Base-by-base conservation (phyloP, 2,113 vertebrate species). In the Aptenodytes forsteri region DNA sequence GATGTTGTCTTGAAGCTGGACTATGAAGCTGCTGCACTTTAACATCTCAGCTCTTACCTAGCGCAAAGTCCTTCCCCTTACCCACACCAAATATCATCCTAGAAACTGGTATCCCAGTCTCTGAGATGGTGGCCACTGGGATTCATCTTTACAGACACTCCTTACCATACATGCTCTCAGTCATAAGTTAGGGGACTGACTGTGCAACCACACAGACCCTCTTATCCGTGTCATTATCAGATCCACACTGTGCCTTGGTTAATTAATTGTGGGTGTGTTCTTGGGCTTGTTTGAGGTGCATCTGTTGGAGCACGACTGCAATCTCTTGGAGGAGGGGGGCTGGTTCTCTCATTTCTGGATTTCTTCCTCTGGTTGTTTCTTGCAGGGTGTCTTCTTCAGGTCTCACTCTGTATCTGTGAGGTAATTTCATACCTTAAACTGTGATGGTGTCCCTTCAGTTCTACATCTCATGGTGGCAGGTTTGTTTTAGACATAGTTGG, bases 251-350 rank as follows among this genome's bases (percentile, higher is more conserved):
- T 54, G 38, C 21, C 36, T 34, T 30, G 20, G 10, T 58, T 66
- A 67, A 85, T 61, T 76, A 59, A 29, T 13, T 21, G 38, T 25
- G 17, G 4, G 6, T 55, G n/a, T 69, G n/a, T 9, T 44, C 44
- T 25, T 67, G 70, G 61, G n/a, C 26, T 83, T 67, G 17, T 66
- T 7, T 62, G 52, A 83, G 4, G 22, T 67, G 36, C 19, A 15
- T 27, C 19, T 55, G 7, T 32, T 47, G 71, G 44, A 89, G 44
- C 11, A 61, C 59, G 34, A 82, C 13, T 71, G 47, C 52, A 67
- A 1, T 3, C 14, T 71, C 25, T 71, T 40, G 30, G 34, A 81
- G 36, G 5, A 64, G 19, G 0, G 3, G 11, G 13, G 1, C 17
- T 80, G 40, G 12, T 64, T 83, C 26, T 89, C 67, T 69, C 2